Evolutionary conservation across 2,888 invertebrate species (phyloP), one percentile per base, ranked within the genome.

Genomic region (Isotomurus palustris): DNA sequence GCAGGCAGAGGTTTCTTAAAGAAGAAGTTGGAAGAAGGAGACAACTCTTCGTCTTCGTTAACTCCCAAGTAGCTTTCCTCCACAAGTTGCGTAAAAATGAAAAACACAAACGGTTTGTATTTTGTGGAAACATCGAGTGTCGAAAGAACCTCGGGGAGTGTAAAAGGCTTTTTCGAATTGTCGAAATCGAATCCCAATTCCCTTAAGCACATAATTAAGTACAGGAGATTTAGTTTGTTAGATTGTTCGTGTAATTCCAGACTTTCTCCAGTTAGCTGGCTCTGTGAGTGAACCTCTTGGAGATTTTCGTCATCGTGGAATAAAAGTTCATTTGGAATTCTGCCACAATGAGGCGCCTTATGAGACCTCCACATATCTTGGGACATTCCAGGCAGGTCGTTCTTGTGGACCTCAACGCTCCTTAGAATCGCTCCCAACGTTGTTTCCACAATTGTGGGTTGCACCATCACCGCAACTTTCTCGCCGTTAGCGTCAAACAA

Each of bases 41-140:
- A n/a, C n/a, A n/a, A n/a, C n/a, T n/a, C n/a, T 17, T 19, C 3
- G 21, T 29, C 38, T 3, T 17, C 14, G 14, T 38, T 6, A 3
- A 32, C 3, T 40, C 22, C 17, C 3, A 58, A 17, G 14, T 51
- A 41, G 3, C 49, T 50, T 22, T 48, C 56, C 2, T 53, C 28
- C 21, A 14, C 55, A 6, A 62, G 35, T 5, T 58, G 36, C 24
- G 28, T 49, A 21, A 62, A 51, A 22, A 44, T 48, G 19, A 44
- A 49, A 19, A 55, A 28, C 14, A 56, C 21, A 2, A 62, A 35
- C 32, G 52, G 43, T 22, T 48, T 25, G 27, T 52, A 50, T 6
- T 38, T 22, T 3, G 36, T 22, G 10, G 52, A 8, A 45, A 62
- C 56, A 22, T 53, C 21, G 4, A 36, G 22, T 24, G 40, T 27